Conservation (phyloP, 2,888 invertebrate genomes). For the Orchesella flavescens region DNA sequence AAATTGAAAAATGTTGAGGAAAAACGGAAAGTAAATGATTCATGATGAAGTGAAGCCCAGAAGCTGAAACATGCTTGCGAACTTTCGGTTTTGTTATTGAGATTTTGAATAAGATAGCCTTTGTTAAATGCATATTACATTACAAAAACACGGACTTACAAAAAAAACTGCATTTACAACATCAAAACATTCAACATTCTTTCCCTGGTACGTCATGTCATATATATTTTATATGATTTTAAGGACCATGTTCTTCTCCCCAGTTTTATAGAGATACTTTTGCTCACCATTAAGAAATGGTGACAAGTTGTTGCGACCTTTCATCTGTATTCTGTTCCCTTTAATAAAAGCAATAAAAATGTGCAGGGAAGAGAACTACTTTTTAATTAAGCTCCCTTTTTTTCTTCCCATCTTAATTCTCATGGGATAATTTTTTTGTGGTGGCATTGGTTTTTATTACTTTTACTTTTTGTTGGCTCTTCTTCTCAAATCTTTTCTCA, state of each 20-base stretch:
- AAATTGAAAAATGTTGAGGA: constrained; percentile 1
- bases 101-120: background rate
- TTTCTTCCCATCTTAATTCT: background rate
- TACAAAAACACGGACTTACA: too few relatives aligned
- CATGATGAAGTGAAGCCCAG: constrained; percentile 16
- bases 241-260: background rate
- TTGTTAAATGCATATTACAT: too few relatives aligned
- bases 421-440: too few relatives aligned
- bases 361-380: constrained; percentile 3
- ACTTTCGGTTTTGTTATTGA: background rate
- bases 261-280: background rate
- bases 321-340: constrained; percentile 28
- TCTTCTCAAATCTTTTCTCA: too few relatives aligned
- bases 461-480: too few relatives aligned
- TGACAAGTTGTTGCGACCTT: constrained; percentile 47
- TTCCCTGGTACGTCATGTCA: constrained; percentile 8
- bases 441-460: too few relatives aligned
- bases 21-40: background rate
- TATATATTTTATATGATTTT: background rate
- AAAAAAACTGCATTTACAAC: too few relatives aligned
- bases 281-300: constrained; percentile 6
- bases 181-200: too few relatives aligned
- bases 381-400: constrained; percentile 28
- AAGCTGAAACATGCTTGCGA: constrained; percentile 3
- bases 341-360: constrained; percentile 42